Evolutionary conservation across 2,888 invertebrate genomes (phyloP).

Genomic region (Heliothis peltigera): DNA sequence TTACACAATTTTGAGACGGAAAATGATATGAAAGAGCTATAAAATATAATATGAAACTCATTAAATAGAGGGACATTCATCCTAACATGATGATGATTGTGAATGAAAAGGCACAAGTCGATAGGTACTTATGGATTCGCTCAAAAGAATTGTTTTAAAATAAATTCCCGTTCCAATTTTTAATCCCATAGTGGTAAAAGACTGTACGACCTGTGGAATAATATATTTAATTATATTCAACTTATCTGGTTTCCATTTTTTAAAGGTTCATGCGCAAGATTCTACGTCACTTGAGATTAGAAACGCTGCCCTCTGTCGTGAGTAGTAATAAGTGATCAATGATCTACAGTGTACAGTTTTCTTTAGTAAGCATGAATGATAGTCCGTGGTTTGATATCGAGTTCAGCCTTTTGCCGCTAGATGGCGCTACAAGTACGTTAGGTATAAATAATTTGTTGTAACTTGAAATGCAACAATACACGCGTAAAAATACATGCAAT

Average conservation of each 20-base stretch:
- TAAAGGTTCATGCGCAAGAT: conserved; percentile 1
- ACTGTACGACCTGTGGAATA: no score
- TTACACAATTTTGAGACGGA: background rate
- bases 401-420: conserved; percentile 49
- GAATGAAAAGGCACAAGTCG: no score
- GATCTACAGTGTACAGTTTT: conserved; percentile 13
- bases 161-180: no score
- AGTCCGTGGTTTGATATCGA: conserved; percentile 16
- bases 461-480: background rate
- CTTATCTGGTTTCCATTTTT: background rate
- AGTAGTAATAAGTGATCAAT: conserved; percentile 2
- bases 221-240: no score
- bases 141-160: no score
- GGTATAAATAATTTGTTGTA: conserved; percentile 20
- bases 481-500: background rate
- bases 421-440: conserved; percentile 49
- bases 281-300: background rate
- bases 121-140: no score
- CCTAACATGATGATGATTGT: no score
- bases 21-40: no score
- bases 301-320: conserved; percentile 35
- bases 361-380: background rate
- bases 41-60: no score
- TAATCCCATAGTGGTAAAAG: no score
- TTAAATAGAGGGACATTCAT: no score